Evolutionary conservation across 2,113 vertebrate genomes (phyloP), one percentile per base, ranked within the genome.

Genomic region (Sprattus sprattus): DNA sequence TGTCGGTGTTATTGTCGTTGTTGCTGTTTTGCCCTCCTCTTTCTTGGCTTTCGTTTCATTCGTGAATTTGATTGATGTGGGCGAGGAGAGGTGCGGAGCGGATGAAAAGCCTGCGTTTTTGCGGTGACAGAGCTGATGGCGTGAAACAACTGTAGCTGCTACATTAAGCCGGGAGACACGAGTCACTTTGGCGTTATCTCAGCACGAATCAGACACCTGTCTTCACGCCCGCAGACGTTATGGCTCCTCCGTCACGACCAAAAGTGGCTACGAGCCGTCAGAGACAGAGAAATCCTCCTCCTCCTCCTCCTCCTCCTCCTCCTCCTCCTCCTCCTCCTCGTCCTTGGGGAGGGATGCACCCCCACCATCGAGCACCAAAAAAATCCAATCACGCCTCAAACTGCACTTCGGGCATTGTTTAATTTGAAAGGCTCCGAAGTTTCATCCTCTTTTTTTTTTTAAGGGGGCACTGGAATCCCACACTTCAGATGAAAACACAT

Each of bases 121-220:
- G 91, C 91, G 84, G 89, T 89, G 92, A 93, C 92, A 92, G 91
- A 87, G 88, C 87, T 89, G 92, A 93, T 93, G 90, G 89, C 91
- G 92, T 89, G 87, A 92, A 94, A 92, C 92, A 93, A 93, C 89
- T 89, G 89, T 92, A 90, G 83, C 87, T 75, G 82, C 90, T 90
- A 88, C 89, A 91, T 94, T 93, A 93, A 91, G 91, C 82, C 71
- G 89, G 47, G 83, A 91, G 90, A 94, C 90, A 89, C 87, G 80
- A 87, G 88, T 91, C 84, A 93, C 81, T 88, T 90, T 89, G 90
- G 90, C 89, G 90, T 93, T 92, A 93, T 94, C 91, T 90, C 90
- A 89, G 88, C 89, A 87, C 82, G 85, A 91, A 93, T 94, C 93
- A 92, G 93, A 92, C 91, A 93, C 90, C 89, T 91, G 91, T 91